These are phyloP conservation scores for Helleia helle DNA, from an alignment of 2,888 invertebrate genomes.

Conservation along the genomic window DNA sequence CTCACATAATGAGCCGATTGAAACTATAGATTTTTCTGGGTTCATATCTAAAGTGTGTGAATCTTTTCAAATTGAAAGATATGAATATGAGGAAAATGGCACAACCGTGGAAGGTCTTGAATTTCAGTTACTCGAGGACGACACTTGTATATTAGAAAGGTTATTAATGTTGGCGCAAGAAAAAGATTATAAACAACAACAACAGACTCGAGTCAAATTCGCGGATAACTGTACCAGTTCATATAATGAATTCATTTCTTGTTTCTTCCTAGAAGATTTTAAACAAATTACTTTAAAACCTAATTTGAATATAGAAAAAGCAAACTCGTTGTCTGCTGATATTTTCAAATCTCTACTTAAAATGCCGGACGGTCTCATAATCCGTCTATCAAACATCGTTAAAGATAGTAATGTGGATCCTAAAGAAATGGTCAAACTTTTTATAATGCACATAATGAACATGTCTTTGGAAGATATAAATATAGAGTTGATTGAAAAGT, in stretches of 20 bases:
- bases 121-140: conserved; percentile 65
- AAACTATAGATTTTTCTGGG: conserved; percentile 45
- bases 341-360: conserved; percentile 63
- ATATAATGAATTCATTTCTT: conserved; percentile 70
- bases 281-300: conserved; percentile 38
- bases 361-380: conserved; percentile 36
- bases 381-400: conserved; percentile 34
- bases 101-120: conserved; percentile 12
- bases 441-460: conserved; percentile 82
- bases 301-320: conserved; percentile 39
- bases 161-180: conserved; percentile 74
- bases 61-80: conserved; percentile 26
- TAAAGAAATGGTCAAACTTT: conserved; percentile 79
- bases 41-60: conserved; percentile 36
- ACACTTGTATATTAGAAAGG: conserved; percentile 77
- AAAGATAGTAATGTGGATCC: conserved; percentile 54
- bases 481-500: conserved; percentile 77
- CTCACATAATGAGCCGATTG: conserved; percentile 41
- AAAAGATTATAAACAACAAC: conserved; percentile 49
- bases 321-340: conserved; percentile 42
- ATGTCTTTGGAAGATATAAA: conserved; percentile 68
- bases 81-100: conserved; percentile 12
- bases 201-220: conserved; percentile 72
- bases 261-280: conserved; percentile 62
- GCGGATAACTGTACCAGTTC: conserved; percentile 58